Conservation (phyloP, 2,888 invertebrate genomes). For the Andrena trimmerana region DNA sequence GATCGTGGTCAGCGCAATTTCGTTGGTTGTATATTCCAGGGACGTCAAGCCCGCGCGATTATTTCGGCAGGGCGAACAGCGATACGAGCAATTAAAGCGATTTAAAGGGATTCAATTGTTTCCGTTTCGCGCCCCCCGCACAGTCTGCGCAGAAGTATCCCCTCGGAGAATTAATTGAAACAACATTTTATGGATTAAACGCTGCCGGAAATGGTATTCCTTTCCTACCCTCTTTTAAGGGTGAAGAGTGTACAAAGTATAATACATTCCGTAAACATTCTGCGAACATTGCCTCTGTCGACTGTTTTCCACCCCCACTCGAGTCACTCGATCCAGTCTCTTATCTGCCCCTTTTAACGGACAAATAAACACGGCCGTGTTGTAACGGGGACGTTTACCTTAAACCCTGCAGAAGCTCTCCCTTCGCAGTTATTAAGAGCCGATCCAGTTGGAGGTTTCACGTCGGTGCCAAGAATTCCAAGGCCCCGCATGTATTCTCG, state of each 20-base stretch:
- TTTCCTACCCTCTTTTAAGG: background rate
- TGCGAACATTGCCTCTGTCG: no score
- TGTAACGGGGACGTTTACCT: no score
- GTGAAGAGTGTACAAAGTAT: background rate
- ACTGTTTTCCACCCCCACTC: background rate
- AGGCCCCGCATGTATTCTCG: slow-evolving; percentile 28
- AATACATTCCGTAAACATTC: no score
- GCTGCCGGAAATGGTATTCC: slow-evolving; percentile 43
- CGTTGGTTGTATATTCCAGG: slow-evolving; percentile 5
- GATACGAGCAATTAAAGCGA: slow-evolving; percentile 72
- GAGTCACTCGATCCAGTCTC: background rate
- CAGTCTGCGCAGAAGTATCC: background rate
- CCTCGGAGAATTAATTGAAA: slow-evolving; percentile 68
- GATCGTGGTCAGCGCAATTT: slow-evolving; percentile 20
- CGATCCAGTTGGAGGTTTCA: slow-evolving; percentile 25
- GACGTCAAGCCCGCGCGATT: slow-evolving; percentile 28
- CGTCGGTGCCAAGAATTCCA: slow-evolving; percentile 34
- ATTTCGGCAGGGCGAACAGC: slow-evolving; percentile 42
- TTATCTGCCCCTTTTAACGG: slow-evolving; percentile 29
- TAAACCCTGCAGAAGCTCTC: background rate
- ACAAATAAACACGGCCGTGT: background rate
- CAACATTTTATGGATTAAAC: slow-evolving; percentile 66
- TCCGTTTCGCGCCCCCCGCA: slow-evolving; percentile 36
- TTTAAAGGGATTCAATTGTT: slow-evolving; percentile 70
- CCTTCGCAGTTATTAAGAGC: background rate